Evolutionary conservation across 2,113 vertebrate species (phyloP), one percentile per base, ranked within the genome.

Genomic region (Rhabdornis inornatus): DNA sequence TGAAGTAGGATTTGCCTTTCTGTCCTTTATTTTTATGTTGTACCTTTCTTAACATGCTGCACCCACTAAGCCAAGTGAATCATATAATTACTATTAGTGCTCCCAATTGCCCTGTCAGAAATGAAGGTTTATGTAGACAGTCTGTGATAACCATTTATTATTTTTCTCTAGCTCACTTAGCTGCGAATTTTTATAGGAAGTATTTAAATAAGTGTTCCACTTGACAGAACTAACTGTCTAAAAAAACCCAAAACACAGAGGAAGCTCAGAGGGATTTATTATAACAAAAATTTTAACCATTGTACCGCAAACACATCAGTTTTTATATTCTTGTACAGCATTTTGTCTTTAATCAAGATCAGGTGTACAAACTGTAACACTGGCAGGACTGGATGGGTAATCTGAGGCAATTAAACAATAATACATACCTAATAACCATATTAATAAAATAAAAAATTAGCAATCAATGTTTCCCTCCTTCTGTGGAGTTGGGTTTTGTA

Each of bases 121-220:
- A 90, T 80, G 31, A 47, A 89, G 40, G 30, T 55, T 92, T 94
- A 80, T 93, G 27, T 25, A 91, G 80, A 92, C 39, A 40, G 15
- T 15, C 20, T 37, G 56, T 59, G 60, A 86, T 90, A 95, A 81
- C 55, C 19, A 71, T 88, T 94, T 96, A 93, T 89, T 96, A 91
- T 59, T 96, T 83, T 95, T n/a, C 55, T 94, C 49, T 74, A 87
- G 64, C 39, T 72, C 44, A 89, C 56, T 96, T 95, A 68, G 31
- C 56, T 91, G 77, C 82, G 78, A 94, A 87, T 47, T 96, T 95
- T 97, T 89, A 93, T 57, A 31, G 61, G 81, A 92, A 84, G 8
- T 37, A 80, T 96, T 96, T 92, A 95, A 95, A 80, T 77, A 87
- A 92, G 59, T 82, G 55, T 92, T 96, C 74, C 44, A 79, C 74